Evolutionary conservation across 2,888 invertebrate species (phyloP), one percentile per base, ranked within the genome.

Genomic region (Myopa testacea): DNA sequence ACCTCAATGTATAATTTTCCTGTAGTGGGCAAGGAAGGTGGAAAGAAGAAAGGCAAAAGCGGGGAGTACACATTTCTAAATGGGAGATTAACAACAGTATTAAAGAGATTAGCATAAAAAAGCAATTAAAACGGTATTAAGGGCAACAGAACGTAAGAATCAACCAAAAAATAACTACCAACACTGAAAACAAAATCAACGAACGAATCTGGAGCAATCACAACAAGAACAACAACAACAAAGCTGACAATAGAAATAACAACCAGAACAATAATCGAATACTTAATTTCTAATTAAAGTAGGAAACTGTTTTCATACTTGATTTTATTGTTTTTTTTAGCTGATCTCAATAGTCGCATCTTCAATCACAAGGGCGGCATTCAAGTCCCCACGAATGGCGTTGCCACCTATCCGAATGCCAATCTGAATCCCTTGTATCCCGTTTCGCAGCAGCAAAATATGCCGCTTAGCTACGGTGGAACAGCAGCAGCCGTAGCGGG

Each of bases 311-410:
- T 5, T 55, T 55, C 3, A 12, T 4, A 45, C 1, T 62, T 45
- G 14, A 38, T 69, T 4, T 69, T 69, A 12, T 45, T 3, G 6
- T n/a, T 72, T 74, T 37, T 37, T 79, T 78, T 82, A 85, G 89
- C 88, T 86, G 90, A 90, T 83, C 90, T 90, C 80, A 90, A 90
- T 81, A 93, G 93, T 83, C 93, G 92, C 86, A 93, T 93, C 86
- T 94, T 94, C 89, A 94, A 92, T 87, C 94, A 94, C 90, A 94
- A 93, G 89, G 93, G 91, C 83, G 93, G 93, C 75, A 88, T 93
- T 84, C 91, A 91, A 84, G 88, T 93, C 83, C 91, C 91, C 83
- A 77, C 80, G 4, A 83, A 83, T 68, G 69, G 63, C 14, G 58
- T 50, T 60, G 65, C 72, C 63, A 16, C 74, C 6, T 78, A 76